Base-by-base conservation (phyloP, 2,113 vertebrate species). In the Neomonachus schauinslandi region DNA sequence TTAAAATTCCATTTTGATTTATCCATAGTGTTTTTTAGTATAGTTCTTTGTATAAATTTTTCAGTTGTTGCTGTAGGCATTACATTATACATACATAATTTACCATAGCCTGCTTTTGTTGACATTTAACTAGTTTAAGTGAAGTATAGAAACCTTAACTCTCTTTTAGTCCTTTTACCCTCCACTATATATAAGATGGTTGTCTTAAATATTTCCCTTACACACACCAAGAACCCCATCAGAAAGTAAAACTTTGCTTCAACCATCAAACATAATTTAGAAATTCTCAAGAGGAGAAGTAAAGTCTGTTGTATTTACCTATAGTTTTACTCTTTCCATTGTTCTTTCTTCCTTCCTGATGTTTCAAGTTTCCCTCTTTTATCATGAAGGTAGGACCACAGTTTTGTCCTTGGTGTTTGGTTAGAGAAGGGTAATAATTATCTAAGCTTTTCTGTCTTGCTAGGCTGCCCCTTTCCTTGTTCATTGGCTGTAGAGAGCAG, bases 1-100 rank as follows among this genome's bases (percentile, higher is more conserved):
- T 91, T 91, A 79, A 19, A 86, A 51, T 91, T 84, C 31, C 49
- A 49, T 86, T 79, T 92, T 92, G 15, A 65, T 79, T 77, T 95
- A 83, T 84, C n/a, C 19, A n/a, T 94, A 71, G 39, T 63, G 74
- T 39, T 24, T 51, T 83, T 46, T 1, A 42, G 55, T n/a, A 16
- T 88, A 74, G 88, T 76, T 89, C 39, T 79, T 92, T 46, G 13
- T 74, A 36, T 76, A 55, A 5, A 16, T 63, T 89, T 51, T 91
- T 95, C 13, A 31, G 46, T 65, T 81, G 19, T 85, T 67, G 57
- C 49, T 67, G 4, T 67, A 96, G 67, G 46, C 74, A 33, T 81
- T 84, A 36, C 7, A 82, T 89, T 61, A 83, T 71, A 46, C 26
- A 67, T 53, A 42, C 5, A 16, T 81, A 71, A 57, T 42, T 61